Evolutionary conservation across 2,113 vertebrate species (phyloP).

Genomic region (Solenodon paradoxus): DNA sequence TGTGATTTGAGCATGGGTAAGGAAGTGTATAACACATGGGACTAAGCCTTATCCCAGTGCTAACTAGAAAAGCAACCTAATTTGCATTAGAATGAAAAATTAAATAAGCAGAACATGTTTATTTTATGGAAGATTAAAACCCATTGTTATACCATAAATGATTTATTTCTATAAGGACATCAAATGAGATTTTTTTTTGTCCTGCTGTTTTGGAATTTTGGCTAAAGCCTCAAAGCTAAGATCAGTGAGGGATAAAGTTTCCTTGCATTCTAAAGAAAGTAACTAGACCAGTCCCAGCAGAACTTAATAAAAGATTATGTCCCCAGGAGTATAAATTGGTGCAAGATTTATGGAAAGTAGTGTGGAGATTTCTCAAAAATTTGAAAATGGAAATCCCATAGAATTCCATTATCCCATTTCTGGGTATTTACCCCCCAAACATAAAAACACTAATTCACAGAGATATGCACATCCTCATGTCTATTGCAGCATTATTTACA

Average conservation of each 20-base stretch:
- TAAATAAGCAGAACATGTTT: constrained; percentile 24
- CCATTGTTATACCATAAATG: constrained; percentile 22
- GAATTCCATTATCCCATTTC: too few species aligned
- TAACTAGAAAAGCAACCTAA: background rate
- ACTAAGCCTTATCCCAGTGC: background rate
- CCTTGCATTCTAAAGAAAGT: background rate
- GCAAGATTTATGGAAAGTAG: too few species aligned
- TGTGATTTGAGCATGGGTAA: background rate
- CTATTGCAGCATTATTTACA: too few species aligned
- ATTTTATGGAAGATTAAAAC: background rate
- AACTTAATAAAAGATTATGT: too few species aligned
- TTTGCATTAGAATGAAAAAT: constrained; percentile 51
- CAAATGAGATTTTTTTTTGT: background rate
- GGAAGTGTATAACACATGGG: background rate
- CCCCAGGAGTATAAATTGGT: too few species aligned
- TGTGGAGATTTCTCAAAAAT: too few species aligned
- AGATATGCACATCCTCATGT: too few species aligned
- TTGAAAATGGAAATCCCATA: too few species aligned
- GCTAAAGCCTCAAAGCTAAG: constrained; percentile 1
- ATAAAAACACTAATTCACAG: too few species aligned
- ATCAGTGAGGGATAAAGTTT: background rate
- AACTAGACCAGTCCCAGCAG: background rate
- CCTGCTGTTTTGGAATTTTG: background rate
- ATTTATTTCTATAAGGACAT: constrained; percentile 21
- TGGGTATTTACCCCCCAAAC: too few species aligned